A percentile compares a stretch with the other conserved stretches of the same genome.
Conservation (phyloP, 2,797 vertebrate genomes). For the Selene dorsalis region DNA sequence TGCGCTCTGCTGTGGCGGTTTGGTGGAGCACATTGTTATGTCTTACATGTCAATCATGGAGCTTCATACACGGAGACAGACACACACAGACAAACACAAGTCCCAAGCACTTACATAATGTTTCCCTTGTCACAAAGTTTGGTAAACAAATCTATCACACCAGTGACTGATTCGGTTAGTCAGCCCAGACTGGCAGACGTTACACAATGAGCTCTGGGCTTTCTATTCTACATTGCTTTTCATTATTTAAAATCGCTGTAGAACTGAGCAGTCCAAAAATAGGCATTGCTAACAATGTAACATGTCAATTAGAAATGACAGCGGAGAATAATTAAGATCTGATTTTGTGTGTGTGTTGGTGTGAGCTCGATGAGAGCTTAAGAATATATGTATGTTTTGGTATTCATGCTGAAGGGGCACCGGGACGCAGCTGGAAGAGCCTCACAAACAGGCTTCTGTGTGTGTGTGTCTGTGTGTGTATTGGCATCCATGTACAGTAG, state of each 20-base stretch:
- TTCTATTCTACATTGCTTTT: constrained; percentile 54
- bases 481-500: not conserved
- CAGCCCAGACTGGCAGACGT: constrained; percentile 69
- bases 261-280: constrained; percentile 58
- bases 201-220: constrained; percentile 65
- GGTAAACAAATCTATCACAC: constrained; percentile 77
- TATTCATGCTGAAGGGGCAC: not conserved
- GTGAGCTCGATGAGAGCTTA: not conserved
- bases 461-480: not conserved
- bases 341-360: constrained; percentile 23
- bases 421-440: not conserved
- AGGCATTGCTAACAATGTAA: constrained; percentile 45
- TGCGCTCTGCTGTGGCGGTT: not conserved
- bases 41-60: constrained; percentile 2
- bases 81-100: constrained; percentile 48
- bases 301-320: constrained; percentile 62
- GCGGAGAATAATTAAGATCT: constrained; percentile 51
- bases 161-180: constrained; percentile 72
- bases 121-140: constrained; percentile 74
- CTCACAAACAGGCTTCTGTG: not conserved
- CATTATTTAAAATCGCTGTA: constrained; percentile 71
- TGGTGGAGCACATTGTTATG: constrained; percentile 9
- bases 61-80: constrained; percentile 43
- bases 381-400: not conserved
- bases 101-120: constrained; percentile 64